phyloP scores from a whole-genome alignment of 2,888 invertebrate species.

The Platycheirus albimanus region DNA sequence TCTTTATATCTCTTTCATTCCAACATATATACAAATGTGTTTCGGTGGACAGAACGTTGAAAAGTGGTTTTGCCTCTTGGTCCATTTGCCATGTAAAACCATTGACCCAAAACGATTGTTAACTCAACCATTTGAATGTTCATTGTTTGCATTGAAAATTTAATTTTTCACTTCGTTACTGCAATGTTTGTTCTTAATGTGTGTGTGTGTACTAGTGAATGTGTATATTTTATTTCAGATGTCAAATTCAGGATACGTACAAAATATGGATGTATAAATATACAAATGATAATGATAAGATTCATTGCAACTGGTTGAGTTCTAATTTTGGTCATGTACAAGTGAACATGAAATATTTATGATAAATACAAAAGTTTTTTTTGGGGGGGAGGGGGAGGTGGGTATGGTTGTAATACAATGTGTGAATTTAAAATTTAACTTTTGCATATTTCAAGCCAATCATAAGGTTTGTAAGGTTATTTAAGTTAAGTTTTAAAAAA shows the following conservation, averaged over 20 bases:
- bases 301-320: slow-evolving; percentile 42
- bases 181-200: slow-evolving; percentile 22
- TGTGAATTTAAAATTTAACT: too few relatives aligned
- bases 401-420: too few relatives aligned
- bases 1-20: slow-evolving; percentile 14
- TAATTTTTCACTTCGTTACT: slow-evolving; percentile 54
- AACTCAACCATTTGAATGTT: slow-evolving; percentile 68
- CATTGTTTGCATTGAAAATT: slow-evolving; percentile 66
- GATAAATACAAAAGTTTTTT: too few relatives aligned
- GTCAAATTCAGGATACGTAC: background rate
- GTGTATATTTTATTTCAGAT: background rate
- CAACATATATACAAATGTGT: slow-evolving; percentile 6
- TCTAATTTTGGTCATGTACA: slow-evolving; percentile 30
- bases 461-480: too few relatives aligned
- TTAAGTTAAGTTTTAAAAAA: too few relatives aligned
- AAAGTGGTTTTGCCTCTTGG: slow-evolving; percentile 58
- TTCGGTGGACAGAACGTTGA: slow-evolving; percentile 21
- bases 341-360: slow-evolving; percentile 18
- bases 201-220: slow-evolving; percentile 5
- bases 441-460: too few relatives aligned
- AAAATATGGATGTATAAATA: slow-evolving; percentile 15
- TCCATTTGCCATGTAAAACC: slow-evolving; percentile 58
- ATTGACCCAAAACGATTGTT: slow-evolving; percentile 71
- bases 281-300: background rate
- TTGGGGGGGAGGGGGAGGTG: too few relatives aligned